phyloP scores from a whole-genome alignment of 2,113 vertebrate genomes.

The Parus major region DNA sequence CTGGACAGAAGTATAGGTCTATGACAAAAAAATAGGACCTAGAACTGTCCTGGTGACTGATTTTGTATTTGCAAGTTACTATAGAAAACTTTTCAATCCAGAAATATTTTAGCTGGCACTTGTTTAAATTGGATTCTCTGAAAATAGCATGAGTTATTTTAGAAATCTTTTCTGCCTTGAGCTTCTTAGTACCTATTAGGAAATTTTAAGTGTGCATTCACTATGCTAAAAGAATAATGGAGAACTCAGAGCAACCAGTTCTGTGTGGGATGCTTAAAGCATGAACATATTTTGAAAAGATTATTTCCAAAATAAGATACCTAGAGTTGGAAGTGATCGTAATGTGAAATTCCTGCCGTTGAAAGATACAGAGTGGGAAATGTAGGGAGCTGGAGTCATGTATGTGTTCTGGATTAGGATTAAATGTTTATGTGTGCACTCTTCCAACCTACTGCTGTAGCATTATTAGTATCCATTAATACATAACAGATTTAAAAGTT shows the following conservation, averaged over 20 bases:
- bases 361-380: background rate
- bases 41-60: background rate
- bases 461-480: background rate
- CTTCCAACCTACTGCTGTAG: background rate
- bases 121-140: conserved; percentile 56
- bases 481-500: background rate
- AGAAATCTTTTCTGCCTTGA: conserved; percentile 34
- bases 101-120: conserved; percentile 47
- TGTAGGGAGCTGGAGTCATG: background rate
- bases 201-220: conserved; percentile 44
- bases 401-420: background rate
- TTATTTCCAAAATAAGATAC: conserved; percentile 48
- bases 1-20: background rate
- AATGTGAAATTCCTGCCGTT: background rate
- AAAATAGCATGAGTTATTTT: conserved; percentile 58
- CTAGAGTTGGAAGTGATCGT: background rate
- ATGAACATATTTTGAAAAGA: conserved; percentile 35
- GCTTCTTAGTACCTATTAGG: conserved; percentile 41
- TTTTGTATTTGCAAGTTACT: conserved; percentile 34
- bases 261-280: conserved; percentile 34
- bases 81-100: conserved; percentile 37
- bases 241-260: conserved; percentile 6
- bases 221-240: conserved; percentile 33
- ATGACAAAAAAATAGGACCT: background rate
- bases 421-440: background rate